A percentile compares a stretch with the other conserved stretches of the same genome.
These are phyloP conservation scores for Sceloporus tristichus DNA, from an alignment of 2,113 vertebrate genomes.

Conservation along the genomic window DNA sequence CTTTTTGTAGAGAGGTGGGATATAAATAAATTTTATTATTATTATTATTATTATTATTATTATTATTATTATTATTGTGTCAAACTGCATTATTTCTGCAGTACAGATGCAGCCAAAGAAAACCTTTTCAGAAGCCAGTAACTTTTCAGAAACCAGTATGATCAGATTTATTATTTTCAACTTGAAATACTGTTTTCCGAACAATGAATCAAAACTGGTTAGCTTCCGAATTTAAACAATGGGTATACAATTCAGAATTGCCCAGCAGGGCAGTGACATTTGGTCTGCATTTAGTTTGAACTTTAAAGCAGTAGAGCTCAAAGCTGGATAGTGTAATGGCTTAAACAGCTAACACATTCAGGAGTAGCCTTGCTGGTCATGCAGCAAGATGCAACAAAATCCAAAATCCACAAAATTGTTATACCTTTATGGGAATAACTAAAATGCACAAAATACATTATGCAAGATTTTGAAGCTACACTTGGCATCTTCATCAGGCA, in stretches of 20 bases:
- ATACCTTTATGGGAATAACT: too few relatives aligned
- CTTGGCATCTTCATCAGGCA: too few relatives aligned
- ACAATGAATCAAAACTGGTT: not conserved
- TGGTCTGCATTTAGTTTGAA: not conserved
- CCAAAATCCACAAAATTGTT: too few relatives aligned
- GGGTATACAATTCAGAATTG: not conserved
- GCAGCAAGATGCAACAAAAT: too few relatives aligned
- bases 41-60: too few relatives aligned
- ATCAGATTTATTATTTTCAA: not conserved
- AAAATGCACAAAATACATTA: too few relatives aligned
- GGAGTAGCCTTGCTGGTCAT: too few relatives aligned
- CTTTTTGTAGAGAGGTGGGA: too few relatives aligned
- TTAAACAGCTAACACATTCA: not conserved
- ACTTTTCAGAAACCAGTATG: not conserved
- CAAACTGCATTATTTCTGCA: not conserved
- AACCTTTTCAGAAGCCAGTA: not conserved
- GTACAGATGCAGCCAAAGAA: not conserved
- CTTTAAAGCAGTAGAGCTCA: not conserved
- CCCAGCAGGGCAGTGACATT: not conserved
- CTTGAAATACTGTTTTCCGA: not conserved
- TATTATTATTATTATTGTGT: too few relatives aligned
- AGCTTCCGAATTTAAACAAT: conserved; percentile 18
- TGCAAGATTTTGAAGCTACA: too few relatives aligned
- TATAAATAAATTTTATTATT: too few relatives aligned
- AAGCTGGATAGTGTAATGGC: fast-evolving